phyloP scores from a whole-genome alignment of 1,140 invertebrate species.

The Phymorhynchus buccinoides region DNA sequence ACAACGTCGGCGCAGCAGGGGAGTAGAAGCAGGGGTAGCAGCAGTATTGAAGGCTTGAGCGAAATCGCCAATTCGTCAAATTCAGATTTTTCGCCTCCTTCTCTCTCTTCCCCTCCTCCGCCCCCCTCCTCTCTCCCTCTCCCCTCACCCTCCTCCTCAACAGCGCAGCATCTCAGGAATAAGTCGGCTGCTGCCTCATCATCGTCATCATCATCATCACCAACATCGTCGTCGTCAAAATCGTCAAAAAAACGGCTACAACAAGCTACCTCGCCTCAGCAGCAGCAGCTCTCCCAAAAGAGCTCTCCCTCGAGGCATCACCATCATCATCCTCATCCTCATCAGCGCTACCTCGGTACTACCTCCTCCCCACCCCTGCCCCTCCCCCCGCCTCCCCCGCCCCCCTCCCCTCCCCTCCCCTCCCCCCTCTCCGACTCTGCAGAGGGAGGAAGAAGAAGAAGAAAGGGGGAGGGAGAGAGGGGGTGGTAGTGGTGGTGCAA shows the following conservation, averaged over 20 bases:
- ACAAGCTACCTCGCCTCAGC: constrained; percentile 35
- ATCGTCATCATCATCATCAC: not conserved
- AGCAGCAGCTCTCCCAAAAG: too few relatives aligned
- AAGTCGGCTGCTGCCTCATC: not conserved
- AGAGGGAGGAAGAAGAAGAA: not conserved
- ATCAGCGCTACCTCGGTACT: constrained; percentile 37
- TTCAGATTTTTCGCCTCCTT: too few relatives aligned
- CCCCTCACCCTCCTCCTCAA: not conserved
- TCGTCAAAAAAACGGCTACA: constrained; percentile 2
- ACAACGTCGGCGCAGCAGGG: not conserved
- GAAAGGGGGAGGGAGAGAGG: not conserved
- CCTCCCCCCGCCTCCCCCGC: constrained; percentile 14
- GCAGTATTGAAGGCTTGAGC: not conserved
- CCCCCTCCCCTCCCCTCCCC: constrained; percentile 15
- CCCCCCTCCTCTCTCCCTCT: not conserved
- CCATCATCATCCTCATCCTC: too few relatives aligned
- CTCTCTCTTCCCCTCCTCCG: not conserved
- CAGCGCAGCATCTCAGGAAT: constrained; percentile 32
- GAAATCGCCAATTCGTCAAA: too few relatives aligned
- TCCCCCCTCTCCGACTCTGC: constrained; percentile 4
- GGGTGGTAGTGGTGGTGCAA: not conserved
- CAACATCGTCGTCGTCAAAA: not conserved
- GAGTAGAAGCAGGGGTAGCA: not conserved
- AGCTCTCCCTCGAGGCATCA: constrained; percentile 28
- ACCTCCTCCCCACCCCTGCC: not conserved